Conservation (phyloP, 2,888 invertebrate genomes). For the Chloroclysta siterata region DNA sequence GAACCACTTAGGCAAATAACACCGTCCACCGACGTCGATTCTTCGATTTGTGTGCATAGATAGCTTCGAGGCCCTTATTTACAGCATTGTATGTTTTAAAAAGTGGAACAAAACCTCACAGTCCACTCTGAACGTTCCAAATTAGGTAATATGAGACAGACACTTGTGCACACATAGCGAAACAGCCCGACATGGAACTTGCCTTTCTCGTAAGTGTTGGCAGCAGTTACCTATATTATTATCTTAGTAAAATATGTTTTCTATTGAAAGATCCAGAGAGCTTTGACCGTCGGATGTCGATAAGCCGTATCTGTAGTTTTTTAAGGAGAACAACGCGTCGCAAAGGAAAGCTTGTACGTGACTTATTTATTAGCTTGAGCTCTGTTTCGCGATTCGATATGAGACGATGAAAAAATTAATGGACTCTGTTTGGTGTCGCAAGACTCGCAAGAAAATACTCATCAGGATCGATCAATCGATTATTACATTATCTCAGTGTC, state of each 20-base stretch:
- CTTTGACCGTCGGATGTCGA: conserved; percentile 69
- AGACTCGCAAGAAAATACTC: conserved; percentile 35
- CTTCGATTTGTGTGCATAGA: conserved; percentile 49
- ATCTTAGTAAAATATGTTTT: conserved; percentile 52
- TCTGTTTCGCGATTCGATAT: conserved; percentile 35
- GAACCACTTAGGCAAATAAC: conserved; percentile 69
- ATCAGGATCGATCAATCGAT: conserved; percentile 36
- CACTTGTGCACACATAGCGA: conserved; percentile 71
- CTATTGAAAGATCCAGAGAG: conserved; percentile 64
- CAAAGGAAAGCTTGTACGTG: conserved; percentile 76
- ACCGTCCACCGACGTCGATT: conserved; percentile 55
- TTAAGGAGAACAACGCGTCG: conserved; percentile 55
- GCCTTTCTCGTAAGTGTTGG: conserved; percentile 66
- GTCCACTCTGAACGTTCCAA: conserved; percentile 51
- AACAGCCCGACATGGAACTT: conserved; percentile 57
- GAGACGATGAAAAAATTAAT: conserved; percentile 49
- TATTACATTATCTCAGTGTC: conserved; percentile 39
- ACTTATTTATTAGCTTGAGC: conserved; percentile 63
- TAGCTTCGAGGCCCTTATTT: conserved; percentile 21
- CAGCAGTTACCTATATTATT: conserved; percentile 37
- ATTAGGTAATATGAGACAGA: conserved; percentile 64
- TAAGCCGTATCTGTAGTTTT: conserved; percentile 65
- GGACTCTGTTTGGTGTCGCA: conserved; percentile 33
- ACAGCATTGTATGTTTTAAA: conserved; percentile 19
- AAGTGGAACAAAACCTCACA: conserved; percentile 35